Evolutionary conservation across 2,797 vertebrate species (phyloP), one percentile per base, ranked within the genome.

Genomic region (Platyrinchus mystaceus): DNA sequence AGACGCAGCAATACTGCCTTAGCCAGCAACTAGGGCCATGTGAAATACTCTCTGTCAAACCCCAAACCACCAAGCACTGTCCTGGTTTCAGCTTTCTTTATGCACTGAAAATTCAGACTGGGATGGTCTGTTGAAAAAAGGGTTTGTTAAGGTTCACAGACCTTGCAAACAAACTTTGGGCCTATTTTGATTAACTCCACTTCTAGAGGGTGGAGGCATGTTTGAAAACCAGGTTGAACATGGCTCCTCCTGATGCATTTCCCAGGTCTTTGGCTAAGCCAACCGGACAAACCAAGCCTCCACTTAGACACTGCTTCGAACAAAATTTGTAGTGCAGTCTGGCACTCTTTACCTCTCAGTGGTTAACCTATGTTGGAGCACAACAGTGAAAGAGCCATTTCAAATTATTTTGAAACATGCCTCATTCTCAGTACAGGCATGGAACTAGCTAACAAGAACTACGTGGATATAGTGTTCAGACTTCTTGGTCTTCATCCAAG

Each of bases 31-130:
- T 64, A 87, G 55, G 87, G 63, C 90, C 75, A 80, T 94, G 95
- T 96, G 92, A 95, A 96, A 95, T 86, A 85, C 49, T 95, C 52
- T 76, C 81, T 85, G 74, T 95, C 90, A 95, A 95, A 90, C 93
- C 93, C 92, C 90, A 95, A 97, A 95, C 90, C 95, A 93, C 93
- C 78, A 41, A 84, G 89, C 89, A 83, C 58, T 62, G 78, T 83
- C 77, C 81, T 85, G 88, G 88, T 96, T 97, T 97, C 94, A 93
- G 74, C 77, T 95, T 94, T 96, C 85, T 30, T 87, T 87, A 76
- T 27, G 74, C 87, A 84, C 80, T 95, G 91, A 90, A 88, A 93
- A 94, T 86, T 96, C 94, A 96, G 91, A 93, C 79, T 37, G 73
- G 74, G 83, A 93, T 77, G 63, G 69, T 90, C 87, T 90, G 17